Evolutionary conservation across 1,140 invertebrate species (phyloP), one percentile per base, ranked within the genome.

Genomic region (Drosophila fuyamai): DNA sequence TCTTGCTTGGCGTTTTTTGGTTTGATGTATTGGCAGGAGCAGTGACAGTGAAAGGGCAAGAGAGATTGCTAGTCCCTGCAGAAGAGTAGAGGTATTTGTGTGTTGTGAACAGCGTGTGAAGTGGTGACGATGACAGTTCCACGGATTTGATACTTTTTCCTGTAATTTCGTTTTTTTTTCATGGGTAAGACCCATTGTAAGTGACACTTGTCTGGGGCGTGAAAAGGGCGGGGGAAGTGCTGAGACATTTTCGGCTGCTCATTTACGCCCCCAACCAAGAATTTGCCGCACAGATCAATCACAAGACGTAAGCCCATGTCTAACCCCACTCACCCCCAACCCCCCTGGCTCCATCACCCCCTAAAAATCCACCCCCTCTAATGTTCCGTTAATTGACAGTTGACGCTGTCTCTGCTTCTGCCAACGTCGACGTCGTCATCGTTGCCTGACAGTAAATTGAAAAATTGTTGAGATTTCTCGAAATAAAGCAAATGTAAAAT

Each of bases 21-120:
- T 79, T 81, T 88, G 83, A 88, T 83, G 79, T 79, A 86, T 86
- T 88, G 83, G 85, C 76, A 88, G 79, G 51, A 80, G 57, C 65
- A 56, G 38, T 60, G 54, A 57, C 40, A 62, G 47, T 12, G 47
- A 47, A 36, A 60, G 46, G 56, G 43, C 53, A 67, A 35, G 18
- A n/a, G 41, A 32, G 66, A 47, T 66, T 66, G 72, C 47, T 16
- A 76, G 72, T 75, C 58, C 32, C 47, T 5, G 18, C 10, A 18
- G 32, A 35, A 29, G 48, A 18, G 46, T 47, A 16, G 29, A 32
- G 36, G 27, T 32, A 43, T n/a, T 40, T 46, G 43, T 48, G 44
- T 29, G 10, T 43, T 46, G 44, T 76, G 74, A 76, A 50, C 55
- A 16, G 16, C 46, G 61, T 75, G 74, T 59, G 74, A 75, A 76